These are phyloP conservation scores for Bathynomus jamesi DNA, from an alignment of 1,140 invertebrate genomes.

Conservation along the genomic window DNA sequence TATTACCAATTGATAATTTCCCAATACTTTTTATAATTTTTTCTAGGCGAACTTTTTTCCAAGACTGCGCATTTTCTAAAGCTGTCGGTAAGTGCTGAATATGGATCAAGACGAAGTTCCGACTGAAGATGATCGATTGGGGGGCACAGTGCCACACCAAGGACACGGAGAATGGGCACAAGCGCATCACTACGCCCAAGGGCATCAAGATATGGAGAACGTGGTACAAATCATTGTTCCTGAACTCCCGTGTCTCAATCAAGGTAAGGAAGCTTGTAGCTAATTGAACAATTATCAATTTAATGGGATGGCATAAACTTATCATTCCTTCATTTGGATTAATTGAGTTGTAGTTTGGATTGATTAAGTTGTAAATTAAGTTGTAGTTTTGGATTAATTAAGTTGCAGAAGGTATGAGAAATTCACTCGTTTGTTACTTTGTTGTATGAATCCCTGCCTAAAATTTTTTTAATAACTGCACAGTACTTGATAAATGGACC, in stretches of 20 bases:
- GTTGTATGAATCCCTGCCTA: too few species aligned
- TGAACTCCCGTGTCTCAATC: slow-evolving; percentile 25
- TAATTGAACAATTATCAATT: background rate
- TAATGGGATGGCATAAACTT: background rate
- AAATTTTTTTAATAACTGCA: too few species aligned
- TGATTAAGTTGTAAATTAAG: too few species aligned
- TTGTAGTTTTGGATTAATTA: too few species aligned
- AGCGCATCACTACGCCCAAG: slow-evolving; percentile 17
- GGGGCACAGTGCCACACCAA: background rate
- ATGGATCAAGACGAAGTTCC: slow-evolving; percentile 9
- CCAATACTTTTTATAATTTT: too few species aligned
- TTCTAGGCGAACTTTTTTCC: too few species aligned
- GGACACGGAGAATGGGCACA: slow-evolving; percentile 11
- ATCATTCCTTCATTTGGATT: background rate
- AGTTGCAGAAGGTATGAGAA: too few species aligned
- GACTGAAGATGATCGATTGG: slow-evolving; percentile 17
- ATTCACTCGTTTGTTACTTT: too few species aligned
- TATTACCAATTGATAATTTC: too few species aligned
- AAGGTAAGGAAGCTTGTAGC: slow-evolving; percentile 1
- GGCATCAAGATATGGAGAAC: slow-evolving; percentile 9
- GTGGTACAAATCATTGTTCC: slow-evolving; percentile 30
- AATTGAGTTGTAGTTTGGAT: too few species aligned
- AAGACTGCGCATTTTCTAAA: background rate
- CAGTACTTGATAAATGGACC: too few species aligned
- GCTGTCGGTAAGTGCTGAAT: background rate